phyloP scores from a whole-genome alignment of 2,888 invertebrate genomes.

The Pammene aurita region DNA sequence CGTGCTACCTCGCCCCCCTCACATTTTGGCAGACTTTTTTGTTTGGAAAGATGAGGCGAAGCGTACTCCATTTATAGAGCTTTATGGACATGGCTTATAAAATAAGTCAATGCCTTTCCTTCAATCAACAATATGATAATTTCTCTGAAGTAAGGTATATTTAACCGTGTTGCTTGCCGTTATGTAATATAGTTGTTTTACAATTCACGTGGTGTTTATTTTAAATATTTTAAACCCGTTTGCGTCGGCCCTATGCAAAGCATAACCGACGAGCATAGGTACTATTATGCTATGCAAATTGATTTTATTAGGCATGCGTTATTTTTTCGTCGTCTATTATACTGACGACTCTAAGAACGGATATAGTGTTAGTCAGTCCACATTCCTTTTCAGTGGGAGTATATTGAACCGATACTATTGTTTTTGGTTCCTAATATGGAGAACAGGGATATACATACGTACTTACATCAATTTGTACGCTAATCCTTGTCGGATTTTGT shows the following conservation, averaged over 20 bases:
- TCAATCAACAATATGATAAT: too few species aligned
- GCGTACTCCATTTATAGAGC: too few species aligned
- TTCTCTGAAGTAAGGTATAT: too few species aligned
- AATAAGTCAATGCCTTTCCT: too few species aligned
- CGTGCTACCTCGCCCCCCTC: too few species aligned
- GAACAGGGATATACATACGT: conserved; percentile 16
- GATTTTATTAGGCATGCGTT: conserved; percentile 42
- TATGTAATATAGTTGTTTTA: too few species aligned
- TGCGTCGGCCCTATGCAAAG: not conserved
- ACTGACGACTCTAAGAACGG: conserved; percentile 24
- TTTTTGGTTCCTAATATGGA: conserved; percentile 33
- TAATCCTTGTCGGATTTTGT: conserved; percentile 15
- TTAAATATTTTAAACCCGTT: not conserved
- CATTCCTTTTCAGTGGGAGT: conserved; percentile 34
- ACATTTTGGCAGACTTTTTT: too few species aligned
- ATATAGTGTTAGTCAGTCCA: conserved; percentile 37
- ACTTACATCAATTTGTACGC: conserved; percentile 24
- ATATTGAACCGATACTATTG: conserved; percentile 36
- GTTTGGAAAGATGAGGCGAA: too few species aligned
- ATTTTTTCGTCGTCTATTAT: conserved; percentile 31
- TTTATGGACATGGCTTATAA: too few species aligned
- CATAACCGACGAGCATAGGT: not conserved
- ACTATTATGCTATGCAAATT: conserved; percentile 49
- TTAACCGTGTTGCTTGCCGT: too few species aligned
- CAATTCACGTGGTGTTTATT: too few species aligned